Evolutionary conservation across 1,140 invertebrate genomes (phyloP), one percentile per base, ranked within the genome.

Genomic region (Cotesia vestalis): DNA sequence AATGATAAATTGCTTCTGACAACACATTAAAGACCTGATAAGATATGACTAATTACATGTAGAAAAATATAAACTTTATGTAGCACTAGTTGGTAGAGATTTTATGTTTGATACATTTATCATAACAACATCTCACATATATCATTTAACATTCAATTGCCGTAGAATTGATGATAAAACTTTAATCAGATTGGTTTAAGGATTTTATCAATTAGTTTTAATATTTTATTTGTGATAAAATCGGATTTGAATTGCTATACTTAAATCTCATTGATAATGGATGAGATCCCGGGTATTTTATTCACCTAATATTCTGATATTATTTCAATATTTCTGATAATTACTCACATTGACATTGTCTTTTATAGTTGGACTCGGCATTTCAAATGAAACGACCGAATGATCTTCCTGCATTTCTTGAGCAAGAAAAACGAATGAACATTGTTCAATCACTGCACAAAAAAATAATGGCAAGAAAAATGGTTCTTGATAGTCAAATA

Each of bases 341-440:
- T 9, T 46, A 11, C 11, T 46, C 2, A 46, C 2, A 46, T 46
- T 46, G 2, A 46, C 57, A 6, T 75, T 66, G 38, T 57, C 27
- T 27, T 89, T 89, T 70, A 40, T 78, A 92, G 89, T 73, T 89
- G 55, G 89, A 95, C 79, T 94, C 94, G 4, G 90, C 93, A 1
- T 96, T 93, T 86, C 90, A 93, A 84, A 87, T 96, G 84, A 89
- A 90, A 51, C 87, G 91, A 66, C 93, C 94, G 0, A 91, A 95
- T 81, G 94, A 96, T 84, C 85, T 97, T 34, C 83, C 95, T 59
- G 91, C 91, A 0, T 91, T 96, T 81, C 84, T 96, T 77, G 92
- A 95, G 38, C 95, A 96, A 88, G 94, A 96, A 79, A 90, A 91
- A 64, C 83, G 92, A 34, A 90, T 90, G 77, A 85, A 89, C 59